Conservation (phyloP, 2,113 vertebrate genomes). For the Alouatta palliata region DNA sequence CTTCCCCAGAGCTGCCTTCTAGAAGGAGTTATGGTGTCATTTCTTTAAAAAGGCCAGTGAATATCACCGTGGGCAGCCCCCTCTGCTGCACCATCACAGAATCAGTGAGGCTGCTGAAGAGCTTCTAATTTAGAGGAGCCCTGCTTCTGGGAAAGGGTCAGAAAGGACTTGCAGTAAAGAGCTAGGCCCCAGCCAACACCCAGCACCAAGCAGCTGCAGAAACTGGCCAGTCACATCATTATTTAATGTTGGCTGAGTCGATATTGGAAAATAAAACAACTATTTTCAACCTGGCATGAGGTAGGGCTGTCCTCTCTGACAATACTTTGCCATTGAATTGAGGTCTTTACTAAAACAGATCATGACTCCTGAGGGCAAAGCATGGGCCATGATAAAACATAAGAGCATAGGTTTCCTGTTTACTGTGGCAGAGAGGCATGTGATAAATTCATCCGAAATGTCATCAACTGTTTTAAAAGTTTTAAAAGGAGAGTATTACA, state of each 20-base stretch:
- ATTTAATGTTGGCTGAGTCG: not conserved
- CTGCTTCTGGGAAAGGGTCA: not conserved
- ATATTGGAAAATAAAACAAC: not conserved
- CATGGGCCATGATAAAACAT: not conserved
- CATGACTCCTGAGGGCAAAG: not conserved
- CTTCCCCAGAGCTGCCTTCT: not conserved
- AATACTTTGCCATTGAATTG: constrained; percentile 11
- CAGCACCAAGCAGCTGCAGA: constrained; percentile 28
- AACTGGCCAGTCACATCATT: not conserved
- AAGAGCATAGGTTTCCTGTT: not conserved
- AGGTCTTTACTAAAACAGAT: constrained; percentile 21
- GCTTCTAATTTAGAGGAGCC: not conserved
- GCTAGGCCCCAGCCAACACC: not conserved
- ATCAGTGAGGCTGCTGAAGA: not conserved
- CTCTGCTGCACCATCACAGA: not conserved
- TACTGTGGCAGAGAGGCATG: not conserved
- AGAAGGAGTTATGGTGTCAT: not conserved
- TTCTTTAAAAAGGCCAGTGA: not conserved
- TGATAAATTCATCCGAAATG: constrained; percentile 11
- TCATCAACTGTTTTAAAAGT: not conserved
- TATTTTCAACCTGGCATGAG: constrained; percentile 4
- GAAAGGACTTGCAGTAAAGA: not conserved
- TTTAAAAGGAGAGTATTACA: not conserved
- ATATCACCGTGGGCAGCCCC: not conserved
- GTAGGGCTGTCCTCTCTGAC: not conserved